Evolutionary conservation across 2,888 invertebrate species (phyloP), one percentile per base, ranked within the genome.

Genomic region (Neoitamus cyanurus): DNA sequence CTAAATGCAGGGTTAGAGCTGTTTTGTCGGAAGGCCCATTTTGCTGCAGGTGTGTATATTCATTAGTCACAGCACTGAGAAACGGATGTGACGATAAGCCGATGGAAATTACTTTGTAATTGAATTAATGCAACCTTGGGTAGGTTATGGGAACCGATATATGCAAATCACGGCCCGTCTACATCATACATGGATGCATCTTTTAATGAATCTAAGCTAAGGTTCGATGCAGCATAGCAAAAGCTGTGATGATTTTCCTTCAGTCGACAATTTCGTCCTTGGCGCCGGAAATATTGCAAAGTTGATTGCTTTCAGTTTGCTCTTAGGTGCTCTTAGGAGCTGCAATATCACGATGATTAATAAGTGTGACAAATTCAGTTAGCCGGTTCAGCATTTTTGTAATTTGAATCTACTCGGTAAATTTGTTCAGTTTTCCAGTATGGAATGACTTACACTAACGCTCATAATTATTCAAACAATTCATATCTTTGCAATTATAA

Each of bases 111-210:
- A 70, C 30, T 36, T 73, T 25, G 36, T 73, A 37, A 73, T 73
- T 73, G 36, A 37, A 34, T 73, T 36, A 73, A 36, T 73, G 34
- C 73, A 36, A 70, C 70, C 70, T 70, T 70, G 70, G 15, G 25
- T 31, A 70, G 70, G 70, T 31, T 70, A 70, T 70, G 70, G 70
- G 70, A 70, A 31, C 70, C 30, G 70, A 70, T 70, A 70, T 70
- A 70, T 70, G 70, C 70, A 70, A 70, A 70, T 70, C 15, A 25
- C 58, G 58, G 20, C 9, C 25, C 58, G 25, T 25, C 58, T 9
- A 15, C 58, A 20, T 58, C 58, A 58, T 58, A 58, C 58, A 58
- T 58, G 58, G 58, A 58, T 58, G 58, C 58, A 6, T 58, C 58
- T 58, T 58, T 58, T 58, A 58, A 58, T 58, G 58, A 58, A 58